A percentile compares a stretch with the other conserved stretches of the same genome.
phyloP scores from a whole-genome alignment of 2,113 vertebrate genomes.

The Sylvilagus bachmani region DNA sequence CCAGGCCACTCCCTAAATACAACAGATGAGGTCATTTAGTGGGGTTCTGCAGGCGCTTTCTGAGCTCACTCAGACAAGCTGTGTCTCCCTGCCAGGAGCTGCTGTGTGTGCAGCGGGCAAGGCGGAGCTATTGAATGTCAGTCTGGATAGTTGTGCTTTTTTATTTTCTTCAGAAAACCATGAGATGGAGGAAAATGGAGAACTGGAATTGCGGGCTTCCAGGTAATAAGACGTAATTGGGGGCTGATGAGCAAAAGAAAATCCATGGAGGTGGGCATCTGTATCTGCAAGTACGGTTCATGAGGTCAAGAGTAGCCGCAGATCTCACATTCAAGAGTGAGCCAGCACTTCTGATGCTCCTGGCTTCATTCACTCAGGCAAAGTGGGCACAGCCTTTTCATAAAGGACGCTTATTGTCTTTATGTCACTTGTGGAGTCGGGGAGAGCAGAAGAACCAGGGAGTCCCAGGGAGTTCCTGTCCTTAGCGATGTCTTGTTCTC shows the following conservation, averaged over 20 bases:
- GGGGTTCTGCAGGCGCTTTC: background rate
- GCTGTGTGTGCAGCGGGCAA: background rate
- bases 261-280: background rate
- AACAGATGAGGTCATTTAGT: background rate
- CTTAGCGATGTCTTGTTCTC: no score
- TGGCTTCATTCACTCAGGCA: no score
- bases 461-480: no score
- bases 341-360: no score
- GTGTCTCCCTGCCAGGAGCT: no score
- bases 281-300: background rate
- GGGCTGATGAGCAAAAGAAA: background rate
- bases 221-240: background rate
- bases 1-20: background rate
- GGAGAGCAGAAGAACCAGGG: no score
- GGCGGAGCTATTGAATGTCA: background rate
- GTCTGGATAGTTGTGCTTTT: background rate
- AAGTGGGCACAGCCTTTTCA: no score
- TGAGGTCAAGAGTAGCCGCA: background rate
- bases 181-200: background rate
- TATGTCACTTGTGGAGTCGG: no score
- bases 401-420: no score
- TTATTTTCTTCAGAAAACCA: background rate
- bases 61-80: background rate
- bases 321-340: no score
- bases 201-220: background rate